Evolutionary conservation across 2,113 vertebrate genomes (phyloP), one percentile per base, ranked within the genome.

Genomic region (Cynopterus brachyotis): DNA sequence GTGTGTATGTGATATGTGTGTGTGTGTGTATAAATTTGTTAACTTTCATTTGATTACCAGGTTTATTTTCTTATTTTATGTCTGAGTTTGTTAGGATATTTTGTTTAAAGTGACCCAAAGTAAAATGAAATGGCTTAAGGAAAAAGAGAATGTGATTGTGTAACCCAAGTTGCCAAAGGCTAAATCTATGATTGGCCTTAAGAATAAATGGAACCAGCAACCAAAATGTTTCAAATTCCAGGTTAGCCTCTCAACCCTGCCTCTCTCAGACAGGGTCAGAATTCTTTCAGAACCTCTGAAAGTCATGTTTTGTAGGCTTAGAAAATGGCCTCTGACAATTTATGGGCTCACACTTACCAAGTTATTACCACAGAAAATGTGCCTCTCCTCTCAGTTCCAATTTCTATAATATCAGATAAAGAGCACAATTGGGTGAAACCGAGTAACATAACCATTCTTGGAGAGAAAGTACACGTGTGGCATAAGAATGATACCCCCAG

Each of bases 181-280:
- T 84, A 50, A 47, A 24, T 95, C 72, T 95, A 83, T 66, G 72
- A 47, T 66, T 91, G 91, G 90, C 88, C 80, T 83, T 89, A n/a
- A 70, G 42, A 86, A 73, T 92, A 94, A 96, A 83, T 92, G 93
- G 70, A 83, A 96, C 47, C 79, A 94, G 59, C 80, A 94, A 89
- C 13, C 26, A 30, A 28, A 96, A 97, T 96, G 93, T 62, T 93
- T 97, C 50, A 87, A 92, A 97, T 97, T 96, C 90, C 93, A 92
- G 79, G 40, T 81, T 35, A 42, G 53, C 32, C 57, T 91, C 55
- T 94, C 75, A 83, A 80, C 80, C 85, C 57, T 79, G 53, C 53
- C 78, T 93, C 60, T 95, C 30, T 93, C 37, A 26, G 37, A 62
- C 59, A 80, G 84, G 32, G 79, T 88, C 76, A 93, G 50, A 50